phyloP scores from a whole-genome alignment of 2,888 invertebrate species.

The Macrosoma leucophasiata region DNA sequence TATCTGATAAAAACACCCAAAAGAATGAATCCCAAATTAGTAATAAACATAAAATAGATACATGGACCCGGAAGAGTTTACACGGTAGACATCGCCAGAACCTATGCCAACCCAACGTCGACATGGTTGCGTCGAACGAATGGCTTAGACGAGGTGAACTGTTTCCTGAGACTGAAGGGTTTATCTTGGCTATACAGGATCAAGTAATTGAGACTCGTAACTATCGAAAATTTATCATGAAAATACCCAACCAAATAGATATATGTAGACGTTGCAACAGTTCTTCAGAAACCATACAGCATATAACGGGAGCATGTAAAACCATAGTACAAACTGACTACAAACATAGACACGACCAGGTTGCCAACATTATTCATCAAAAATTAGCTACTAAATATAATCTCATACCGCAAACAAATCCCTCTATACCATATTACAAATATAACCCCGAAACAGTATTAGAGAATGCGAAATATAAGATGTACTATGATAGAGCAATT shows the following conservation, averaged over 20 bases:
- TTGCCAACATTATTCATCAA: conserved; percentile 18
- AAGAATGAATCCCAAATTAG: conserved; percentile 1
- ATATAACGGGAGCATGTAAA: conserved; percentile 20
- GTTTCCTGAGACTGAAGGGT: conserved; percentile 13
- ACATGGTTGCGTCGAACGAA: conserved; percentile 12
- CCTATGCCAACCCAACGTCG: conserved; percentile 8
- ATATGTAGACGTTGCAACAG: conserved; percentile 13
- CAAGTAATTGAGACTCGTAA: conserved; percentile 10
- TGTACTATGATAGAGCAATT: conserved; percentile 12
- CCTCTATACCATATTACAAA: conserved; percentile 17
- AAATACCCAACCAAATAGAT: conserved; percentile 3
- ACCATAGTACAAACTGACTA: conserved; percentile 19
- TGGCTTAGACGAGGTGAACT: conserved; percentile 14
- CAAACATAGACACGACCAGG: conserved; percentile 18
- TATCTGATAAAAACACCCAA: conserved; percentile 1
- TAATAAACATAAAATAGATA: conserved; percentile 3
- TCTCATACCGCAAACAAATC: conserved; percentile 1
- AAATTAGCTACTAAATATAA: conserved; percentile 11
- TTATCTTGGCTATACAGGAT: conserved; percentile 15
- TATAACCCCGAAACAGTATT: conserved; percentile 10
- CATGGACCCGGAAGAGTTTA: conserved; percentile 12
- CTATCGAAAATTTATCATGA: conserved; percentile 8
- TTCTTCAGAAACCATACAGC: conserved; percentile 21
- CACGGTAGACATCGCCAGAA: conserved; percentile 12
- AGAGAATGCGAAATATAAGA: conserved; percentile 5